Conservation (phyloP, 1,140 invertebrate species). For the Berghia stephanieae region DNA sequence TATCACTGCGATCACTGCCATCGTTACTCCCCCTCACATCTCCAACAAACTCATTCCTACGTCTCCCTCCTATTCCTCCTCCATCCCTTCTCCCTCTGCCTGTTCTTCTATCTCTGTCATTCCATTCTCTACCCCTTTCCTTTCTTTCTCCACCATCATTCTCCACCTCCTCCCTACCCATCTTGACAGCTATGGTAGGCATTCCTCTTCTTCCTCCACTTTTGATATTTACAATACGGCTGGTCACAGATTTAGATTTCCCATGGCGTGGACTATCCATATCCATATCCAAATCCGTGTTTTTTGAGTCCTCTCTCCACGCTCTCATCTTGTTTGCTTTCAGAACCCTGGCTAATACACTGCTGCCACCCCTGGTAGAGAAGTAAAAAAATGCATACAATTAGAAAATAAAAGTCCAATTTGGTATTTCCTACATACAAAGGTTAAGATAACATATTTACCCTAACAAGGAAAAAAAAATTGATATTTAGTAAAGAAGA, state of each 20-base stretch:
- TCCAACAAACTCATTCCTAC: too few relatives aligned
- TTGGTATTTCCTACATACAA: too few relatives aligned
- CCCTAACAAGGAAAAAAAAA: too few relatives aligned
- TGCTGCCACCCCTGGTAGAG: background rate
- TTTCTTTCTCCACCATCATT: background rate
- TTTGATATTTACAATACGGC: too few relatives aligned
- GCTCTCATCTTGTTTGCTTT: conserved; percentile 28
- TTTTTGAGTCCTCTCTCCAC: conserved; percentile 29
- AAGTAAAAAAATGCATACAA: conserved; percentile 17
- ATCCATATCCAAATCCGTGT: conserved; percentile 13
- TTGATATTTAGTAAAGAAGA: too few relatives aligned
- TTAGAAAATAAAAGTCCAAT: too few relatives aligned
- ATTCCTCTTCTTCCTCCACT: background rate
- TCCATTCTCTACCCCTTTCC: background rate
- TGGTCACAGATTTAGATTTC: too few relatives aligned
- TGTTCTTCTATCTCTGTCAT: background rate
- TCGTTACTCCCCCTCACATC: too few relatives aligned
- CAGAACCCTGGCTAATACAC: conserved; percentile 29
- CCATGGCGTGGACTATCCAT: conserved; percentile 11
- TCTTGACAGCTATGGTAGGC: background rate
- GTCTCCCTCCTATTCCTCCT: background rate
- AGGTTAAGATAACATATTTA: too few relatives aligned
- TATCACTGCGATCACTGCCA: too few relatives aligned
- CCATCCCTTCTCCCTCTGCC: background rate
- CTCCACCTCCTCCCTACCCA: background rate